Evolutionary conservation across 2,888 invertebrate genomes (phyloP).

Genomic region (Rotaria sp.): DNA sequence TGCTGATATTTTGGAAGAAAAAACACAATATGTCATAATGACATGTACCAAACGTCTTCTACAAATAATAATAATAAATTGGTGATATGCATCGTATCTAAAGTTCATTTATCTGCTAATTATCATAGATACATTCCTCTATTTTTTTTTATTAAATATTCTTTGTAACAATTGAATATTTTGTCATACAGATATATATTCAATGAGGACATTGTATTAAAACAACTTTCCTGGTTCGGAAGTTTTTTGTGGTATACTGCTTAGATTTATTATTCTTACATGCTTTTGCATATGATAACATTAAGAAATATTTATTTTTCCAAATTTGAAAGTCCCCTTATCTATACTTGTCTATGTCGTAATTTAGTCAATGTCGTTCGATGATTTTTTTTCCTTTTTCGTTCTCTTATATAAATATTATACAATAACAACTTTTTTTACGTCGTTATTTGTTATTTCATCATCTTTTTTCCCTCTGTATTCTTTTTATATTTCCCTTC

Average conservation of each 20-base stretch:
- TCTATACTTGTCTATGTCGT: not conserved
- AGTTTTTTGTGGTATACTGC: not conserved
- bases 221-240: not conserved
- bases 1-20: not conserved
- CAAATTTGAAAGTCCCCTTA: not conserved
- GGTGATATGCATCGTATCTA: not conserved
- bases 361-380: not conserved
- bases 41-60: not conserved
- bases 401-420: not conserved
- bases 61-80: not conserved
- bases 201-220: too few relatives aligned
- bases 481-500: not conserved
- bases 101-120: not conserved
- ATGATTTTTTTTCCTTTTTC: not conserved
- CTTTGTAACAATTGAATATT: too few relatives aligned
- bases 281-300: not conserved
- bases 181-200: too few relatives aligned
- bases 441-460: not conserved
- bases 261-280: not conserved
- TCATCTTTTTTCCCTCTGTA: not conserved
- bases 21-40: not conserved
- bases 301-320: not conserved
- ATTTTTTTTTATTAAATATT: too few relatives aligned
- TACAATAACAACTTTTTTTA: not conserved
- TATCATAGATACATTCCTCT: not conserved